phyloP scores from a whole-genome alignment of 2,888 invertebrate species.

The Philopedon plagiatum region DNA sequence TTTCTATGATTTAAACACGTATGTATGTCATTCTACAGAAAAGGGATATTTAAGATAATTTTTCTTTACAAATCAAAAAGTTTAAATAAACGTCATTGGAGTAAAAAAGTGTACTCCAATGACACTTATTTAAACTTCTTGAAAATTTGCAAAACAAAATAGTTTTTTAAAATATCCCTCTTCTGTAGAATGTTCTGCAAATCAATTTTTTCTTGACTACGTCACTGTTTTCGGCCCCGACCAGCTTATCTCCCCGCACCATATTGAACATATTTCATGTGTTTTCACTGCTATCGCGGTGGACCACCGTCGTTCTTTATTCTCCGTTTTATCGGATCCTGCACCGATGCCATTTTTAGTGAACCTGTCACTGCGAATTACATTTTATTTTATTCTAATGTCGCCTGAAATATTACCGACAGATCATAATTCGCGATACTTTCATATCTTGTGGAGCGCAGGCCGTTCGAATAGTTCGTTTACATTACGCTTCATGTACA shows the following conservation, averaged over 20 bases:
- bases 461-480: neutral
- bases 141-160: too few relatives aligned
- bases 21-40: too few relatives aligned
- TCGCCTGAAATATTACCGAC: constrained; percentile 26
- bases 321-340: constrained; percentile 53
- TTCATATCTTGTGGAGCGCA: constrained; percentile 27
- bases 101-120: too few relatives aligned
- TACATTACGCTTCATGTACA: neutral
- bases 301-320: constrained; percentile 61
- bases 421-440: constrained; percentile 23
- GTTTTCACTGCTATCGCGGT: constrained; percentile 70
- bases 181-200: too few relatives aligned
- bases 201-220: constrained; percentile 32
- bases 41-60: too few relatives aligned
- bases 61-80: too few relatives aligned
- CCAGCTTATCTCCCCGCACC: constrained; percentile 75
- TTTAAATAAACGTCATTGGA: too few relatives aligned
- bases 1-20: too few relatives aligned
- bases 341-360: constrained; percentile 54
- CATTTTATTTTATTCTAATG: constrained; percentile 52
- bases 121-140: too few relatives aligned
- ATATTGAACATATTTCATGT: constrained; percentile 82
- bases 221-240: constrained; percentile 40
- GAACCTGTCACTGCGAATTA: constrained; percentile 45
- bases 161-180: too few relatives aligned